Percentiles rank a stretch among this genome's conserved stretches.
Conservation (phyloP, 2,797 vertebrate genomes). For the Melanogrammus aeglefinus region DNA sequence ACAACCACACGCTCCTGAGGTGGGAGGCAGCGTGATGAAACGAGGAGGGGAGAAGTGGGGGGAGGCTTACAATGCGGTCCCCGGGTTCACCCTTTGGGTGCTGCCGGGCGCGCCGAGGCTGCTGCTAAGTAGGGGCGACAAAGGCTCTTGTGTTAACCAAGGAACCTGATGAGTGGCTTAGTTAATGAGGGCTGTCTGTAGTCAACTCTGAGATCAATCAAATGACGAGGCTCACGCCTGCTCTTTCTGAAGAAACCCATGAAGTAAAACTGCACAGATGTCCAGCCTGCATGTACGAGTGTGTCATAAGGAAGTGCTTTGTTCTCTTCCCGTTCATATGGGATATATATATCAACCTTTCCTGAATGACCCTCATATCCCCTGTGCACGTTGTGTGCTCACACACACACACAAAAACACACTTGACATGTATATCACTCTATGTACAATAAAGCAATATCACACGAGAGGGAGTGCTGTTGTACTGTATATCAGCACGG, state of each 20-base stretch:
- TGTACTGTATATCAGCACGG: no score
- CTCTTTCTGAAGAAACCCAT: background rate
- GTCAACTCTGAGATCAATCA: background rate
- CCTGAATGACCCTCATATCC: no score
- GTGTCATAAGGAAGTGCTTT: no score
- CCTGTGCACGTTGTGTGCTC: background rate
- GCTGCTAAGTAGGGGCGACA: background rate
- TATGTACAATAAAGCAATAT: no score
- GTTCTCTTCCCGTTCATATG: background rate
- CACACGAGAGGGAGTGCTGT: no score
- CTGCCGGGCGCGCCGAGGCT: background rate
- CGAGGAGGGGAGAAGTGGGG: background rate
- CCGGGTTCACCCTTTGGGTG: background rate
- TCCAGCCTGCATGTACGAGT: background rate
- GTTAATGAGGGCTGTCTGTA: background rate
- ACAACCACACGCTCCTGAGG: background rate
- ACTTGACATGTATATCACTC: background rate
- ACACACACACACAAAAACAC: background rate
- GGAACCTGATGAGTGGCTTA: background rate
- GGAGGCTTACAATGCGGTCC: background rate
- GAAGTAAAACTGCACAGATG: background rate
- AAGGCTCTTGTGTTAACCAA: background rate
- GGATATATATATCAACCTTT: background rate
- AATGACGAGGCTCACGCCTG: background rate
- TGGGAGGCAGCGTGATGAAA: background rate